These are phyloP conservation scores for Rhineura floridana DNA, from an alignment of 2,113 vertebrate genomes.

Conservation along the genomic window DNA sequence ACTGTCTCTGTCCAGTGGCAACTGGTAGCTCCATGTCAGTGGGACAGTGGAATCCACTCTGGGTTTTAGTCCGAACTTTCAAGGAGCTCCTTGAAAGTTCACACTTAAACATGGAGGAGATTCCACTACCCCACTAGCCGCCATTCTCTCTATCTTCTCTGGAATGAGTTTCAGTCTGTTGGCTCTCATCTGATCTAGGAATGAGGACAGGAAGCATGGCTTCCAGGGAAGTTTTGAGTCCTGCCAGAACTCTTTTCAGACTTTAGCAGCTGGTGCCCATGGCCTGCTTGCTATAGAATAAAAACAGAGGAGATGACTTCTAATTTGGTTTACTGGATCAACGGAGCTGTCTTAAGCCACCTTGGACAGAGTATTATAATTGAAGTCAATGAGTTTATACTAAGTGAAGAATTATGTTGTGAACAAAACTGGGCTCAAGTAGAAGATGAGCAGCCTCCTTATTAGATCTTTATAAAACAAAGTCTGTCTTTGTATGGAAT, in stretches of 20 bases:
- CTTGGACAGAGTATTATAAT: neutral
- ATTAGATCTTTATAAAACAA: neutral
- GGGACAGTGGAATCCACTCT: too few relatives aligned
- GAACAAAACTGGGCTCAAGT: neutral
- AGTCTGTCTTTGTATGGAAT: neutral
- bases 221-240: neutral
- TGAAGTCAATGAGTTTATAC: slow-evolving; percentile 9
- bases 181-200: neutral
- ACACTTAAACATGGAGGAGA: too few relatives aligned
- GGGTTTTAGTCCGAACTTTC: too few relatives aligned
- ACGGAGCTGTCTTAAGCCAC: neutral
- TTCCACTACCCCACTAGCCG: too few relatives aligned
- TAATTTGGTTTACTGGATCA: slow-evolving; percentile 17
- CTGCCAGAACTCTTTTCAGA: neutral
- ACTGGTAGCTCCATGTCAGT: too few relatives aligned
- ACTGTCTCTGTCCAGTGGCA: too few relatives aligned
- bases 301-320: neutral
- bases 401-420: neutral
- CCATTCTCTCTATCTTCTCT: too few relatives aligned
- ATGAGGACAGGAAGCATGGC: neutral
- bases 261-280: neutral
- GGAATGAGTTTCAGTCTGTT: neutral
- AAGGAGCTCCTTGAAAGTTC: too few relatives aligned
- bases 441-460: neutral
- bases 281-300: neutral